Evolutionary conservation across 2,113 vertebrate species (phyloP), one percentile per base, ranked within the genome.

Genomic region (Coturnix japonica): DNA sequence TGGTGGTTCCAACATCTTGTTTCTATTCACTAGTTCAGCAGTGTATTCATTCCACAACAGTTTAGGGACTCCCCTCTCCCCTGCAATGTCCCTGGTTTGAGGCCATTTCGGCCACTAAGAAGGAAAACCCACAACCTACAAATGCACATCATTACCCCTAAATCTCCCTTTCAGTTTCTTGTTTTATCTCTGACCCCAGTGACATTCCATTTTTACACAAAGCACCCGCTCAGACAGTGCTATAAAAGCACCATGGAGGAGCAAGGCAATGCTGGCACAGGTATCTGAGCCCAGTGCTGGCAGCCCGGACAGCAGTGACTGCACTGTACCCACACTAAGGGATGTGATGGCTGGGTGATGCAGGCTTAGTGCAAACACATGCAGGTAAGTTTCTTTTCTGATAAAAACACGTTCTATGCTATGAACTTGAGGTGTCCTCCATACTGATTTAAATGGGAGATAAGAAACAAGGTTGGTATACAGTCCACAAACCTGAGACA

Each of bases 1-100:
- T 95, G 91, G 93, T 84, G 76, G 93, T 90, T 85, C 95, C 90
- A 94, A 96, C 84, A 95, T 97, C 96, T 96, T 95, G 96, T 96
- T 95, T 95, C 95, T 89, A 95, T 96, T 97, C 94, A 95, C 95
- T 90, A 95, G 66, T 95, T 95, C 85, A 47, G 81, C 20, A 6
- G 87, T 74, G 79, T 74, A 92, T 95, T 96, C 95, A 95, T 96
- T 96, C 94, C 96, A 93, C 87, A 84, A 74, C 65, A 89, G 76
- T 83, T 67, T 86, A 91, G 19, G 1, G 85, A 76, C 66, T 66
- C 87, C 59, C 79, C 78, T 69, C 81, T 65, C 79, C 91, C 75
- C 71, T 79, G 63, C 71, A 91, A 87, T 67, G 95, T 53, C 65
- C 60, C 84, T 81, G 81, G 51, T 87, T 95, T 75, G 81, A 84